Evolutionary conservation across 2,888 invertebrate species (phyloP).

Genomic region (Lysandra bellargus): DNA sequence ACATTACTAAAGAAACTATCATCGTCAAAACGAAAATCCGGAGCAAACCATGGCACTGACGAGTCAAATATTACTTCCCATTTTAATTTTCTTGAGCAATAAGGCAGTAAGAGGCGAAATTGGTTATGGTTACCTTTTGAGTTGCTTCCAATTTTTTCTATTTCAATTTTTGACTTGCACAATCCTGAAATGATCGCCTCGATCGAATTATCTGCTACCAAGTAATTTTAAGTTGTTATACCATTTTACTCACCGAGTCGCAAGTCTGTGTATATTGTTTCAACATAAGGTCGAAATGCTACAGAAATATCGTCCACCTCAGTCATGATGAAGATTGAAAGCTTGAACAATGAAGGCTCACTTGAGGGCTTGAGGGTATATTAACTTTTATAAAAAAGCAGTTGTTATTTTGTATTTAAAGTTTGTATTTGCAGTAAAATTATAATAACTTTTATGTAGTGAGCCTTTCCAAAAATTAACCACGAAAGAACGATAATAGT

Average conservation of each 20-base stretch:
- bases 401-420: too few relatives aligned
- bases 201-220: background rate
- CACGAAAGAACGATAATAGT: too few relatives aligned
- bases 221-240: background rate
- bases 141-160: conserved; percentile 64
- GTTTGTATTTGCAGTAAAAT: too few relatives aligned
- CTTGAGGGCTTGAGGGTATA: too few relatives aligned
- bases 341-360: too few relatives aligned
- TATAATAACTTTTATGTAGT: too few relatives aligned
- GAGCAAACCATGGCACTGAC: conserved; percentile 82
- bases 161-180: conserved; percentile 71
- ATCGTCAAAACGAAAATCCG: conserved; percentile 88
- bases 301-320: conserved; percentile 65
- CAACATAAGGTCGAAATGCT: conserved; percentile 68
- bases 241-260: conserved; percentile 58
- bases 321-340: conserved; percentile 32
- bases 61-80: conserved; percentile 87
- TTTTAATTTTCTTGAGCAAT: conserved; percentile 83
- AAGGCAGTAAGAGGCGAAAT: conserved; percentile 84
- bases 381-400: too few relatives aligned
- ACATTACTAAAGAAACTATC: conserved; percentile 82
- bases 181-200: conserved; percentile 54
- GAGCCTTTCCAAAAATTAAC: too few relatives aligned
- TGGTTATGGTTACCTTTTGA: conserved; percentile 70
- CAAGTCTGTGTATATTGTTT: conserved; percentile 68